These are phyloP conservation scores for Idaea aversata DNA, from an alignment of 2,888 invertebrate species.

Conservation along the genomic window DNA sequence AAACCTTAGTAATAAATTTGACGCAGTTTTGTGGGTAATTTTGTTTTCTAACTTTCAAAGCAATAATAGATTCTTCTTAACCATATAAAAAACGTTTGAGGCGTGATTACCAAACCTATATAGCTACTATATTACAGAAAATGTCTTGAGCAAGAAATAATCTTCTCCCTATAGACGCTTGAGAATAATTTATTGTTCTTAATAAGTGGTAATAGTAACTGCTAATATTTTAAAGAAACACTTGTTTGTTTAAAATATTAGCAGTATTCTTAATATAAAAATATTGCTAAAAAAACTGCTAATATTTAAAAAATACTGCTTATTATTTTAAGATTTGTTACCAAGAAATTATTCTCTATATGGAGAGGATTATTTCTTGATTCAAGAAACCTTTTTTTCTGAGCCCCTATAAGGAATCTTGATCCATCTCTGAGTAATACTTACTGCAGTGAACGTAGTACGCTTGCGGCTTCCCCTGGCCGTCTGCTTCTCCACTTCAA, in stretches of 20 bases:
- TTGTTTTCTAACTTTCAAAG: background rate
- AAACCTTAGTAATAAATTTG: background rate
- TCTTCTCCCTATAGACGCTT: background rate
- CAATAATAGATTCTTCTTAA: background rate
- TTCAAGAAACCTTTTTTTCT: background rate
- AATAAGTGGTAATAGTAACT: no score
- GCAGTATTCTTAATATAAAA: no score
- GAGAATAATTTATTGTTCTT: background rate
- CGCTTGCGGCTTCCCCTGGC: constrained; percentile 23
- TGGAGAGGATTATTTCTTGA: no score
- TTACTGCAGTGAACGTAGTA: constrained; percentile 20
- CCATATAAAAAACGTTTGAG: no score
- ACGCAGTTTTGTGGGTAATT: background rate
- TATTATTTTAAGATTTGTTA: no score
- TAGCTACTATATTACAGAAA: background rate
- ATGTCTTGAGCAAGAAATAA: no score
- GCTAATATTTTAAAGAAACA: no score
- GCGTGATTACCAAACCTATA: background rate
- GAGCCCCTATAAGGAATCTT: background rate
- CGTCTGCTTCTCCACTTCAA: constrained; percentile 41
- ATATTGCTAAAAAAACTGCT: no score
- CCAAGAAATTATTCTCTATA: no score
- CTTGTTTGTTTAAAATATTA: no score
- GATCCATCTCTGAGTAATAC: constrained; percentile 11
- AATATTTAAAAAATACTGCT: no score